A percentile compares a stretch with the other conserved stretches of the same genome.
These are phyloP conservation scores for Chelidonichthys spinosus DNA, from an alignment of 2,797 vertebrate species.

Conservation along the genomic window DNA sequence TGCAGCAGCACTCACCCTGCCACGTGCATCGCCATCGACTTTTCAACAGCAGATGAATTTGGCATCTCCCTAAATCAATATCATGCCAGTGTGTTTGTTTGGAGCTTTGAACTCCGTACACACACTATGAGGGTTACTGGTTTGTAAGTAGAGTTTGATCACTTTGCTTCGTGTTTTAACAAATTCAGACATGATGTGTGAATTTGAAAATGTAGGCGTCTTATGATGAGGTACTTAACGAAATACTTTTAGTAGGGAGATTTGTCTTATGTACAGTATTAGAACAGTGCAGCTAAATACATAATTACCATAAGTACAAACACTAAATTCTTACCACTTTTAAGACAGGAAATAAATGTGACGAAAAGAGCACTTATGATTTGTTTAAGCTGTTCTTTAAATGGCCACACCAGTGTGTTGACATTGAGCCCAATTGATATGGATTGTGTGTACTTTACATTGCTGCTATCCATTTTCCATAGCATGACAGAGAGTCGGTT, in stretches of 20 bases:
- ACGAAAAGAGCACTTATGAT: slow-evolving; percentile 54
- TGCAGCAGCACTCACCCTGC: slow-evolving; percentile 52
- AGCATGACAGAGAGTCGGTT: not conserved
- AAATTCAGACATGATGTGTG: slow-evolving; percentile 27
- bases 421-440: not conserved
- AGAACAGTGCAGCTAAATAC: slow-evolving; percentile 57
- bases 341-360: slow-evolving; percentile 58
- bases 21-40: slow-evolving; percentile 71
- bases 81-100: slow-evolving; percentile 59
- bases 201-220: slow-evolving; percentile 31
- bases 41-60: slow-evolving; percentile 70
- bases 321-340: slow-evolving; percentile 42
- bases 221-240: slow-evolving; percentile 31
- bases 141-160: slow-evolving; percentile 28
- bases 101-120: slow-evolving; percentile 33
- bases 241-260: slow-evolving; percentile 33
- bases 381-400: slow-evolving; percentile 25
- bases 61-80: slow-evolving; percentile 69
- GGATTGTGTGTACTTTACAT: not conserved
- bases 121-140: slow-evolving; percentile 37
- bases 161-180: slow-evolving; percentile 19
- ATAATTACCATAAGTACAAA: slow-evolving; percentile 50
- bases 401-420: slow-evolving; percentile 22
- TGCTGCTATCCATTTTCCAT: slow-evolving; percentile 22
- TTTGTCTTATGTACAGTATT: slow-evolving; percentile 53